Base-by-base conservation (phyloP, 2,888 invertebrate species). In the Glaucopsyche alexis region DNA sequence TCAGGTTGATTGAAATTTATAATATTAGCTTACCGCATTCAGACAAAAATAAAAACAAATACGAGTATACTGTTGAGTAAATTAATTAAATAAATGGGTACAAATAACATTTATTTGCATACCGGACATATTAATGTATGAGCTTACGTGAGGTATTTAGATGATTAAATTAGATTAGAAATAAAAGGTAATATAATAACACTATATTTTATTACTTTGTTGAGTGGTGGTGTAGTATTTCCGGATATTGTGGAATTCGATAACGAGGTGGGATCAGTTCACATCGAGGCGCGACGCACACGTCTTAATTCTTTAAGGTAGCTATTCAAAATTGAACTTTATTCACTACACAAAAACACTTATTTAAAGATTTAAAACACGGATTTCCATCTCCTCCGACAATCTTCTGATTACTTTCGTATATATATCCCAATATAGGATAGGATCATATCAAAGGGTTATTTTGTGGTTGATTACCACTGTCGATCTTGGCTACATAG, bases 101-200 rank as follows among this genome's bases (percentile, higher is more conserved):
- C 42, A 67, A 67, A 67, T 45, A 67, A 42, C 45, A 67, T 42
- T 42, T 67, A 45, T 67, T 67, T 45, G 60, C 60, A 60, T 60
- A 67, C 67, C 67, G 42, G 67, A 67, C 45, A 45, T 29, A 29
- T 47, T 16, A 19, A 11, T 13, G 29, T 38, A 29, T 45, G 13
- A 67, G 45, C 19, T 42, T 45, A 13, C 42, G 16, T 64, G 64
- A 5, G 13, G 60, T 60, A 60, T 60, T 60, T 60, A 60, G 60
- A 60, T 60, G 13, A 60, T 60, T 60, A 60, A 60, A 38, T 16
- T 60, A 60, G 60, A 60, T 60, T 38, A 60, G 29, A 38, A 60
- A 38, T 38, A 60, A 60, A 60, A 60, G 29, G 60, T 38, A 60
- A 60, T 29, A 60, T 60, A 60, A 60, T 60, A 60, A 38, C 38